Evolutionary conservation across 2,113 vertebrate species (phyloP).

Genomic region (Oreocharis arfaki): DNA sequence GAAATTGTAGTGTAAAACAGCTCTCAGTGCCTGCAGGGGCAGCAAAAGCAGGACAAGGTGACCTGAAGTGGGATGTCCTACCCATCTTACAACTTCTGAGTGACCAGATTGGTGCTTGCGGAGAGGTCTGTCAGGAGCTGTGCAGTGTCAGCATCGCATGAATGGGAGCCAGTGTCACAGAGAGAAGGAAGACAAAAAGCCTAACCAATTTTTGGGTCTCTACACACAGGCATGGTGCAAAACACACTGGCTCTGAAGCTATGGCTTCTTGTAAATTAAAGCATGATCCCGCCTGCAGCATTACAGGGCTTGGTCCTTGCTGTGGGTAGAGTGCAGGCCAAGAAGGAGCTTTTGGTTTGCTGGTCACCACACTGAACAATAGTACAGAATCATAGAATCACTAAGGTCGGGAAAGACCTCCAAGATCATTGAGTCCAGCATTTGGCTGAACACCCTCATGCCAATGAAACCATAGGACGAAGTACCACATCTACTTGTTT

Average conservation of each 20-base stretch:
- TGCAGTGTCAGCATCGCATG: background rate
- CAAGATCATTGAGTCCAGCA: background rate
- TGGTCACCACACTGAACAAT: background rate
- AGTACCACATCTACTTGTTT: rapidly evolving
- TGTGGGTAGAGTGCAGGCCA: rapidly evolving
- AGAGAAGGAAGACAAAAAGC: background rate
- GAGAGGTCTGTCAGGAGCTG: background rate
- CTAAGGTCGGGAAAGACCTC: background rate
- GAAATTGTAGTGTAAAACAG: background rate
- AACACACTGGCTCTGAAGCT: background rate
- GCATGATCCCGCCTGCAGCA: rapidly evolving
- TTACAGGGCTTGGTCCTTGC: background rate
- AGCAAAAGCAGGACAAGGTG: background rate
- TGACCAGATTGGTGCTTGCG: background rate
- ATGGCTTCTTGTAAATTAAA: background rate
- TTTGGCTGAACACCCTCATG: background rate
- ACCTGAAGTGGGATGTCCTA: background rate
- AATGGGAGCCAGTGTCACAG: background rate
- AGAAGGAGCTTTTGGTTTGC: background rate
- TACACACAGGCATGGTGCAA: background rate
- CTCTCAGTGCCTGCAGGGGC: background rate
- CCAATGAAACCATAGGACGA: background rate
- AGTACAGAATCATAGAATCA: background rate
- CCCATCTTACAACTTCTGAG: background rate
- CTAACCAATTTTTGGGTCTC: background rate